Base-by-base conservation (phyloP, 2,797 vertebrate genomes). In the Pseudocheirus occidentalis region DNA sequence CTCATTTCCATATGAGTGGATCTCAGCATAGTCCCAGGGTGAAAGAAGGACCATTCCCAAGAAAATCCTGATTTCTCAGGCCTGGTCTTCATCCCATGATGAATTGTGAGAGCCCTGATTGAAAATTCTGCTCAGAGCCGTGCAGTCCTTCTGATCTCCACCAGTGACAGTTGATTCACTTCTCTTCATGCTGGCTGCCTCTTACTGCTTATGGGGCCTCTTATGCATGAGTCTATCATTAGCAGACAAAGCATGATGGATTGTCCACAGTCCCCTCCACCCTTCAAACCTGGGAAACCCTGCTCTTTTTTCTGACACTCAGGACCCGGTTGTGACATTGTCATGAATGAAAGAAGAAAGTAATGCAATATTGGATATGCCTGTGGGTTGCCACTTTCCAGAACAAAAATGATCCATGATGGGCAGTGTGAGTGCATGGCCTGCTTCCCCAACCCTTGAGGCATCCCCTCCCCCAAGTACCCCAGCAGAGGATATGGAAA, bases 101-200 rank as follows among this genome's bases (percentile, higher is more conserved):
- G 97, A 97, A 98, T 98, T 92, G 87, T 95, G 97, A 96, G 98
- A 98, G 98, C 96, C 97, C 98, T 98, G 98, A 99, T 99, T 99
- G 99, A 98, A 98, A 98, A 99, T 99, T 99, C 99, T 98, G 98
- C 99, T 99, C 99, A 99, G 99, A 99, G 98, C 98, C 96, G 97
- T 91, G 96, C 98, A 98, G 98, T 98, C 98, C 98, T 98, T 98
- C 98, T 98, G 98, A 98, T 98, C 98, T 97, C 98, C 97, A 95
- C 97, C 95, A 90, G 91, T 99, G 99, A 99, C 99, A 98, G 98
- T 98, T 98, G 99, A 99, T 99, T 99, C 98, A 98, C 98, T 99
- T 98, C 98, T 99, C 99, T 99, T 99, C 99, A 99, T 99, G 99
- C 98, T 98, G 96, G 97, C 98, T 99, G 99, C 99, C 98, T 99